These are phyloP conservation scores for Oligia fasciuncula DNA, from an alignment of 2,888 invertebrate genomes.

Conservation along the genomic window DNA sequence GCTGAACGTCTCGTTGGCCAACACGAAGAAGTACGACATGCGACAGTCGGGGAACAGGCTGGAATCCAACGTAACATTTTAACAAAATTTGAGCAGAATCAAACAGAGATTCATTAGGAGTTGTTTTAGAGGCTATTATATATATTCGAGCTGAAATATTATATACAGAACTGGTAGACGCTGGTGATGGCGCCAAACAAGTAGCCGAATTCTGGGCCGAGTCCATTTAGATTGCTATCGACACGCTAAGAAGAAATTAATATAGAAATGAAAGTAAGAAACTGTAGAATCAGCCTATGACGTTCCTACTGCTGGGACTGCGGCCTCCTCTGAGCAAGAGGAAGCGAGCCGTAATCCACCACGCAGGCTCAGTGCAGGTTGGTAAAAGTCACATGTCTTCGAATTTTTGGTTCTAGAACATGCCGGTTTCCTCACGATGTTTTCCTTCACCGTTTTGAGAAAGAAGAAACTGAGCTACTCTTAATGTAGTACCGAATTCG, in stretches of 20 bases:
- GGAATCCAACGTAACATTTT: constrained; percentile 16
- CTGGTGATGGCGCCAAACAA: too few relatives aligned
- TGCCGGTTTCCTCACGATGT: too few relatives aligned
- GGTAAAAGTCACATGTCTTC: background rate
- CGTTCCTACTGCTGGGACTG: background rate
- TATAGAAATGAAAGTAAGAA: background rate
- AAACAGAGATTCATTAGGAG: background rate
- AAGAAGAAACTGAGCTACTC: background rate
- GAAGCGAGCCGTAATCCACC: too few relatives aligned
- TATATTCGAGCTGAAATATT: background rate
- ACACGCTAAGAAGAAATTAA: too few relatives aligned
- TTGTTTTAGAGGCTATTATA: background rate
- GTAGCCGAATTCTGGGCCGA: too few relatives aligned
- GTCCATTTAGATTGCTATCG: too few relatives aligned
- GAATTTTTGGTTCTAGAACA: too few relatives aligned
- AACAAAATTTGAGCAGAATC: background rate
- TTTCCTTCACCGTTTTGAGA: too few relatives aligned
- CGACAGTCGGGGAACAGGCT: constrained; percentile 84
- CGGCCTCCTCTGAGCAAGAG: background rate
- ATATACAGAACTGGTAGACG: too few relatives aligned
- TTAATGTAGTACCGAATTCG: background rate
- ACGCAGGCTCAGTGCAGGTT: background rate
- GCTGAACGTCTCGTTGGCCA: constrained; percentile 69
- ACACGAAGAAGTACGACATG: constrained; percentile 76
- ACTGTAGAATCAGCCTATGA: background rate